Percentiles rank a stretch among this genome's conserved stretches.
These are phyloP conservation scores for Calidris pugnax DNA, from an alignment of 2,113 vertebrate genomes.

Conservation along the genomic window DNA sequence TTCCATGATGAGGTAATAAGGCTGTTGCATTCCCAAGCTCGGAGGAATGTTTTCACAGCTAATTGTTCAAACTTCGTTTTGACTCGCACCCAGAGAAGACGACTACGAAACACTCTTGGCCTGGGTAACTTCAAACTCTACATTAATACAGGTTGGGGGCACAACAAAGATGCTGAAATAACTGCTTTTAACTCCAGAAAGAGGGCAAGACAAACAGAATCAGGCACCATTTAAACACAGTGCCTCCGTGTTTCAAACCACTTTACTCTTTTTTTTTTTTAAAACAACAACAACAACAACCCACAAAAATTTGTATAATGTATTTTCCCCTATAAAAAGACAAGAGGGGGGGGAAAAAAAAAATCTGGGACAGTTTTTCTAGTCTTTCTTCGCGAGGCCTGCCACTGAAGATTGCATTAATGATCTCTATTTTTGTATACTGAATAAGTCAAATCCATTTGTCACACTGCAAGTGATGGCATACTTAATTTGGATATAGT, in stretches of 20 bases:
- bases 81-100: slow-evolving; percentile 63
- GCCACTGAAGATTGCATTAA: slow-evolving; percentile 93
- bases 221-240: background rate
- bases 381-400: slow-evolving; percentile 78
- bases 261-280: background rate
- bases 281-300: background rate
- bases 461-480: slow-evolving; percentile 99
- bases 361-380: slow-evolving; percentile 78
- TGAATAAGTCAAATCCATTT: slow-evolving; percentile 99
- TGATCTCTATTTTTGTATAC: slow-evolving; percentile 99
- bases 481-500: slow-evolving; percentile 99
- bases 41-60: slow-evolving; percentile 76
- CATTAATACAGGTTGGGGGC: slow-evolving; percentile 32
- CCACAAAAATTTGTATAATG: slow-evolving; percentile 40
- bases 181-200: slow-evolving; percentile 64
- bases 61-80: slow-evolving; percentile 78
- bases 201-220: slow-evolving; percentile 40
- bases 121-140: slow-evolving; percentile 56
- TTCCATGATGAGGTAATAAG: slow-evolving; percentile 87
- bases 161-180: slow-evolving; percentile 33
- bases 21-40: slow-evolving; percentile 76
- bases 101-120: slow-evolving; percentile 41
- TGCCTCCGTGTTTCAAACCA: slow-evolving; percentile 38
- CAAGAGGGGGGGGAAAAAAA: background rate
- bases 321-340: slow-evolving; percentile 70